phyloP scores from a whole-genome alignment of 2,888 invertebrate species.

The Gasteruption jaculator region DNA sequence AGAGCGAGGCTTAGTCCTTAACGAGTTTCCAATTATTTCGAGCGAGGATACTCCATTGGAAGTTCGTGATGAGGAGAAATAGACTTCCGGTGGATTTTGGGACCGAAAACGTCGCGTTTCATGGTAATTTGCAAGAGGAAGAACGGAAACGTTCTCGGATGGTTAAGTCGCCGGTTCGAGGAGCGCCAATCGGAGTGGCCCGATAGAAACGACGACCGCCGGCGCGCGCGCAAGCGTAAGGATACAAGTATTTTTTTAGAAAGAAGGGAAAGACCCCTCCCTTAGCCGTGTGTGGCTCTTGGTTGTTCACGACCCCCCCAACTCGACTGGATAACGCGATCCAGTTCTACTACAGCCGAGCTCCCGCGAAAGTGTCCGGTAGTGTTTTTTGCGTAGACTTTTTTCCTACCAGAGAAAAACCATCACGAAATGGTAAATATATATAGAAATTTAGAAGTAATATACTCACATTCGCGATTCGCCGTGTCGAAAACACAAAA shows the following conservation, averaged over 20 bases:
- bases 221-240: conserved; percentile 37
- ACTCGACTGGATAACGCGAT: conserved; percentile 40
- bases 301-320: conserved; percentile 42
- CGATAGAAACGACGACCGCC: conserved; percentile 12
- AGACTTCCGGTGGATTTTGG: too few relatives aligned
- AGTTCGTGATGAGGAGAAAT: neutral
- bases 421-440: conserved; percentile 47
- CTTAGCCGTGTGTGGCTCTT: conserved; percentile 32
- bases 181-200: conserved; percentile 21
- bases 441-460: neutral
- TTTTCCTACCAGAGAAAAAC: conserved; percentile 34
- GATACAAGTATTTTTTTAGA: conserved; percentile 33
- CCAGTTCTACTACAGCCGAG: conserved; percentile 43
- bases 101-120: too few relatives aligned
- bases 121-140: too few relatives aligned
- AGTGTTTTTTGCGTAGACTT: conserved; percentile 44
- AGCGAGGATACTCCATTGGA: neutral
- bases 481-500: too few relatives aligned
- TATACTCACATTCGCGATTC: neutral
- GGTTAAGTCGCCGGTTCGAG: conserved; percentile 1
- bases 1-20: too few relatives aligned
- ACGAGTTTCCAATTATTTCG: conserved; percentile 1
- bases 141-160: neutral
- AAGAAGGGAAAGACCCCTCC: conserved; percentile 45
- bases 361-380: conserved; percentile 44